These are phyloP conservation scores for Lasius fuliginosus DNA, from an alignment of 2,888 invertebrate genomes.

Conservation along the genomic window DNA sequence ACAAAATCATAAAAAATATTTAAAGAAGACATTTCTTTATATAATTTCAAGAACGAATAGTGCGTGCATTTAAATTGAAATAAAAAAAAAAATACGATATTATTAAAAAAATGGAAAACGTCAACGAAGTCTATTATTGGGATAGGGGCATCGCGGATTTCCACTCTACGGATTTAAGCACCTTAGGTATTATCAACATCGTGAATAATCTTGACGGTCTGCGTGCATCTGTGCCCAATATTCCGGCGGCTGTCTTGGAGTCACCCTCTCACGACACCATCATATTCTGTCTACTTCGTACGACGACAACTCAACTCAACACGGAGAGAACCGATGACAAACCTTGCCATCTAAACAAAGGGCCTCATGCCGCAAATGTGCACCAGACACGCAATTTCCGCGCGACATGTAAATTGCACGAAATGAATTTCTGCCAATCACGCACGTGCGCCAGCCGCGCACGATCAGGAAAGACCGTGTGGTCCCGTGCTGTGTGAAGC, in stretches of 20 bases:
- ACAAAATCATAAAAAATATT: background rate
- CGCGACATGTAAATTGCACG: conserved; percentile 77
- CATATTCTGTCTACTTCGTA: conserved; percentile 58
- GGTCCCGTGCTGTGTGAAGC: conserved; percentile 22
- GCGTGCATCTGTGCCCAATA: conserved; percentile 82
- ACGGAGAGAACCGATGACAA: conserved; percentile 74
- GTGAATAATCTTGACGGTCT: conserved; percentile 77
- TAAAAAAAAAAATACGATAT: background rate
- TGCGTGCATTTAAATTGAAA: background rate
- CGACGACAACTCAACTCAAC: conserved; percentile 66
- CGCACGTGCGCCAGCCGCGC: conserved; percentile 69
- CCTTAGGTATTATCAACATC: conserved; percentile 76
- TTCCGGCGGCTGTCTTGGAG: conserved; percentile 61
- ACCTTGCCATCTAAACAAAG: conserved; percentile 79
- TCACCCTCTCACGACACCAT: conserved; percentile 58
- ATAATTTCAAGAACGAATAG: background rate
- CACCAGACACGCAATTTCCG: conserved; percentile 79
- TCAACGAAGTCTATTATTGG: conserved; percentile 15
- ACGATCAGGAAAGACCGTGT: conserved; percentile 41
- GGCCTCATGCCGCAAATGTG: conserved; percentile 64
- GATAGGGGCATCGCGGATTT: conserved; percentile 23
- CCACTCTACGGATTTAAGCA: conserved; percentile 41
- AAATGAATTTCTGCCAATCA: conserved; percentile 82
- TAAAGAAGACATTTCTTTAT: background rate
- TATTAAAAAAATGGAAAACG: background rate